Conservation (phyloP, 2,113 vertebrate genomes). For the Notarius quadriscutis region DNA sequence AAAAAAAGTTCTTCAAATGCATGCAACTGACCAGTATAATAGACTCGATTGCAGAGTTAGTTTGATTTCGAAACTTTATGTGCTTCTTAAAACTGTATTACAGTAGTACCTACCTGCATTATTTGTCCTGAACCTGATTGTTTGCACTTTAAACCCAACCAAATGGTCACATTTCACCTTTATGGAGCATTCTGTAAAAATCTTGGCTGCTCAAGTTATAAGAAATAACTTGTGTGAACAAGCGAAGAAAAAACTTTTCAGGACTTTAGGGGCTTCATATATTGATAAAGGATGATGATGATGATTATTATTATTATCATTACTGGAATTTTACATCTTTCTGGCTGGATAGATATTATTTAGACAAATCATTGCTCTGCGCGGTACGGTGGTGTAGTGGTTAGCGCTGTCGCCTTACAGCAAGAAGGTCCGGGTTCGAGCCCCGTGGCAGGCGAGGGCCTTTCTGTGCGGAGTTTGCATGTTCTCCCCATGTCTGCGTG, state of each 20-base stretch:
- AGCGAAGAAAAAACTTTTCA: too few species aligned
- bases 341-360: neutral
- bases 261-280: too few species aligned
- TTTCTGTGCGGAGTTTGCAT: too few species aligned
- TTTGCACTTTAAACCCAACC: neutral
- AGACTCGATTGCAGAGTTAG: neutral
- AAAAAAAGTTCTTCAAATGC: neutral
- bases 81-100: neutral
- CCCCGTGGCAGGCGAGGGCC: too few species aligned
- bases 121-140: neutral
- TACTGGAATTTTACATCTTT: neutral
- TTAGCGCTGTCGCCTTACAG: too few species aligned
- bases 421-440: too few species aligned
- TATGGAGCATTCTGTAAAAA: too few species aligned
- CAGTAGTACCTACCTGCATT: neutral
- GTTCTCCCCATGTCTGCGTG: too few species aligned
- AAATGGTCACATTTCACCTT: neutral
- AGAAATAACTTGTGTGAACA: too few species aligned
- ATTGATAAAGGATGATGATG: neutral
- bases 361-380: neutral
- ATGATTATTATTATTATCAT: too few species aligned
- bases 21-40: neutral
- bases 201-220: too few species aligned
- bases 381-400: too few species aligned
- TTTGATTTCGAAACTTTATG: neutral